Evolutionary conservation across 2,797 vertebrate genomes (phyloP), one percentile per base, ranked within the genome.

Genomic region (Etheostoma nigrum): DNA sequence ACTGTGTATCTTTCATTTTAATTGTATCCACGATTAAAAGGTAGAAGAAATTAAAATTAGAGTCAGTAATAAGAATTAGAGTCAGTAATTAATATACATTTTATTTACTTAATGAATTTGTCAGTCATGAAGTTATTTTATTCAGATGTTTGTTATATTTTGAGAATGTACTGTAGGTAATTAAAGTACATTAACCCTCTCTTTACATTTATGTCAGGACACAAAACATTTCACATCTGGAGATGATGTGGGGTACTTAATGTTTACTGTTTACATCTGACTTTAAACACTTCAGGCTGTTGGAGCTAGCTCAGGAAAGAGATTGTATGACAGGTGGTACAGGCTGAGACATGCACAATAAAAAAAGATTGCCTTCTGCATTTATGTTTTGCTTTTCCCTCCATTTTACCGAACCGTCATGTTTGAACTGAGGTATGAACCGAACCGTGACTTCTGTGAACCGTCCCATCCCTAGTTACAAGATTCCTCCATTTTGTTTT

Each of bases 81-180:
- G 6, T 45, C 52, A 62, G 13, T 48, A 18, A 63, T 64, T 47
- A 16, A 75, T 60, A 19, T 13, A 15, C 42, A 45, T 68, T 62
- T 33, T 23, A 30, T 76, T 72, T 14, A 19, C 3, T 4, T 33
- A 72, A 49, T 61, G 11, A 18, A 33, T 10, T 62, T 55, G n/a
- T 6, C 36, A 67, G n/a, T 44, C 60, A 14, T n/a, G 44, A 42
- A 59, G 27, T 57, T 5, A 19, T 61, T 85, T 60, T n/a, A 55
- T 63, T 25, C 14, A 14, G 25, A 42, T 27, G 2, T 53, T 27
- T 65, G 33, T 61, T 30, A 13, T 57, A 48, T 78, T 76, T 36
- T 54, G 2, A 23, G 47, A 66, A 53, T 36, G 40, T 10, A 9
- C 2, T 11, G 36, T 36, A 15, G 9, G 10, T 47, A 25, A 33